A percentile compares a stretch with the other conserved stretches of the same genome.
phyloP scores from a whole-genome alignment of 2,888 invertebrate genomes.

The Trissolcus japonicus region DNA sequence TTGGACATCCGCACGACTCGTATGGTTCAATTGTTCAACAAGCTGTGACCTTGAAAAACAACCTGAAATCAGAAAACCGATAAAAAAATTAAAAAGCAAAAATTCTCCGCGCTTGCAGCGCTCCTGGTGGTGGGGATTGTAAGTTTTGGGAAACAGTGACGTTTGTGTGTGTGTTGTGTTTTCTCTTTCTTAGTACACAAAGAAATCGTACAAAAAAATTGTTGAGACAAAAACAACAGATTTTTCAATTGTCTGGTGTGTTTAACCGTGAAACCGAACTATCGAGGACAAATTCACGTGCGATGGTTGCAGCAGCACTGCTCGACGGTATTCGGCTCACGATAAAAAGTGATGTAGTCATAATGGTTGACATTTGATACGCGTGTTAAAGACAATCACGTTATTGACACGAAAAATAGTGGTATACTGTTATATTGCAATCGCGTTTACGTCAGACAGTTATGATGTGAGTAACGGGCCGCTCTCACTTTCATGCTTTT shows the following conservation, averaged over 20 bases:
- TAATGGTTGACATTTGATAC: constrained; percentile 52
- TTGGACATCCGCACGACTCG: too few relatives aligned
- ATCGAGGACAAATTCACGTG: constrained; percentile 16
- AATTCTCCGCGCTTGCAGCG: too few relatives aligned
- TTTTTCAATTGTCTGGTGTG: constrained; percentile 5
- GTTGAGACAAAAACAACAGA: constrained; percentile 15
- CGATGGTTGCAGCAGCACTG: constrained; percentile 10
- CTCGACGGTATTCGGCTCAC: constrained; percentile 10
- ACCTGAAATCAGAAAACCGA: too few relatives aligned
- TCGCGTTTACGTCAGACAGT: constrained; percentile 7
- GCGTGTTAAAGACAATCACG: constrained; percentile 35
- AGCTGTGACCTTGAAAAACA: too few relatives aligned
- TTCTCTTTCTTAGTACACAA: constrained; percentile 16
- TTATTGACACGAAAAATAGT: constrained; percentile 25
- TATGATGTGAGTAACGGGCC: constrained; percentile 38
- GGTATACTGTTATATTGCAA: constrained; percentile 16
- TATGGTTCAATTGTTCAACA: too few relatives aligned
- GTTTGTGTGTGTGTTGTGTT: constrained; percentile 7
- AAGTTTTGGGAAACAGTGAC: too few relatives aligned
- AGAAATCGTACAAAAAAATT: constrained; percentile 10
- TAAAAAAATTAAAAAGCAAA: too few relatives aligned
- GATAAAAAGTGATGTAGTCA: constrained; percentile 38
- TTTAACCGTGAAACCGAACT: not conserved
- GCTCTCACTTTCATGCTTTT: constrained; percentile 12
- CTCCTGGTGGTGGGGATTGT: too few relatives aligned